These are phyloP conservation scores for Phrynocephalus guinanensis DNA, from an alignment of 2,797 vertebrate species.

Conservation along the genomic window DNA sequence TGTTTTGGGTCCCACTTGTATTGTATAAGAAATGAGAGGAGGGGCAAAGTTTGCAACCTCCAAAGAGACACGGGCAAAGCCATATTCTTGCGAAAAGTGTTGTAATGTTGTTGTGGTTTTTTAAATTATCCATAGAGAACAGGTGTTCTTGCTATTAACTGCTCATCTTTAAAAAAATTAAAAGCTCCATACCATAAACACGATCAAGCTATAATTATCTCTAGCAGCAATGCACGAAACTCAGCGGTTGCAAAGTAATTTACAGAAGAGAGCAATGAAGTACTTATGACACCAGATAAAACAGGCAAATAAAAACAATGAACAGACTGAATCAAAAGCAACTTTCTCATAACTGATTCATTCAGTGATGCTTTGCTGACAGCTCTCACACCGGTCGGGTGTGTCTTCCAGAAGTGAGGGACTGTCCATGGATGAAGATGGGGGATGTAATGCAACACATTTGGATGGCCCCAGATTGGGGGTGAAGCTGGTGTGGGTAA, in stretches of 20 bases:
- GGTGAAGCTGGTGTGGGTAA: neutral
- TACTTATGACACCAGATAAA: conserved; percentile 34
- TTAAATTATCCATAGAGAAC: neutral
- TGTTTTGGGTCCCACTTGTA: neutral
- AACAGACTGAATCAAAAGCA: conserved; percentile 21
- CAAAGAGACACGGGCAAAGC: neutral
- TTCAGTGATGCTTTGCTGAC: no score
- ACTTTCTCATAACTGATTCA: conserved; percentile 1
- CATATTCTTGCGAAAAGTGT: neutral
- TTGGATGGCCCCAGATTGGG: neutral
- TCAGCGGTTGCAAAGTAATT: conserved; percentile 23
- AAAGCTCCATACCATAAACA: neutral
- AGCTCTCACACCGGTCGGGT: neutral
- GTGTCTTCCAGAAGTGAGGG: neutral
- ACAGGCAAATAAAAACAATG: conserved; percentile 21
- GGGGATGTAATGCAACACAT: neutral
- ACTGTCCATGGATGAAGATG: neutral
- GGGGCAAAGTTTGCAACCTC: neutral
- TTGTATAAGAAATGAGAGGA: neutral
- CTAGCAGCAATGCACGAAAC: neutral
- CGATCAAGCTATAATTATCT: neutral
- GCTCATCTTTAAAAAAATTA: neutral
- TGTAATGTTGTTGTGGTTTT: neutral
- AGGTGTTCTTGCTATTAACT: neutral
- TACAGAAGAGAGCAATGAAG: conserved; percentile 13